phyloP scores from a whole-genome alignment of 2,888 invertebrate genomes.

The Silvanus unidentatus region DNA sequence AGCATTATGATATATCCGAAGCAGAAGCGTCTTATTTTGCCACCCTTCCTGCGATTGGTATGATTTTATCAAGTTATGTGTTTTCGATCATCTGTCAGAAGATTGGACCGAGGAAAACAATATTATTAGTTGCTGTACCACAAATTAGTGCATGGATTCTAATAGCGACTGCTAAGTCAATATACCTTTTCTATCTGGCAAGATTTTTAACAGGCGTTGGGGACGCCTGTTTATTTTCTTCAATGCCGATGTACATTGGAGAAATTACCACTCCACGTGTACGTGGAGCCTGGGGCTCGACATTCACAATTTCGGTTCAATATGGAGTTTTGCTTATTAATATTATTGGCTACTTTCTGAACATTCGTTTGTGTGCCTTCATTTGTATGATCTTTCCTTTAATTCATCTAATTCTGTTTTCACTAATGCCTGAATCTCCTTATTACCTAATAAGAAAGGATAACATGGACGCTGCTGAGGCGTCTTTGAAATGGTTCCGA shows the following conservation, averaged over 20 bases:
- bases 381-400: constrained; percentile 55
- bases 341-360: constrained; percentile 53
- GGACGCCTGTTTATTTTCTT: constrained; percentile 28
- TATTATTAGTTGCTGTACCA: constrained; percentile 31
- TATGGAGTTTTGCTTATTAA: constrained; percentile 36
- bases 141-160: constrained; percentile 29
- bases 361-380: constrained; percentile 49
- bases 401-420: constrained; percentile 51
- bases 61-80: constrained; percentile 26
- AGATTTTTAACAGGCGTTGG: constrained; percentile 30
- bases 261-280: constrained; percentile 31
- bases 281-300: constrained; percentile 34
- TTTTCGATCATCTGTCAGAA: constrained; percentile 29
- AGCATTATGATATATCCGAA: constrained; percentile 30
- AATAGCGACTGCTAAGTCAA: constrained; percentile 23
- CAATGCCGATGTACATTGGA: constrained; percentile 30
- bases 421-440: constrained; percentile 55
- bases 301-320: constrained; percentile 28
- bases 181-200: constrained; percentile 32
- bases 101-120: constrained; percentile 33
- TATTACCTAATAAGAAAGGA: constrained; percentile 26
- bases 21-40: constrained; percentile 37
- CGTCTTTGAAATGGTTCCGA: constrained; percentile 22
- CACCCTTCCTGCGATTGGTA: constrained; percentile 33
- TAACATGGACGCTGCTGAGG: constrained; percentile 20